Base-by-base conservation (phyloP, 53 echinoderm and acorn worm genomes). In the Paracentrotus lividus region DNA sequence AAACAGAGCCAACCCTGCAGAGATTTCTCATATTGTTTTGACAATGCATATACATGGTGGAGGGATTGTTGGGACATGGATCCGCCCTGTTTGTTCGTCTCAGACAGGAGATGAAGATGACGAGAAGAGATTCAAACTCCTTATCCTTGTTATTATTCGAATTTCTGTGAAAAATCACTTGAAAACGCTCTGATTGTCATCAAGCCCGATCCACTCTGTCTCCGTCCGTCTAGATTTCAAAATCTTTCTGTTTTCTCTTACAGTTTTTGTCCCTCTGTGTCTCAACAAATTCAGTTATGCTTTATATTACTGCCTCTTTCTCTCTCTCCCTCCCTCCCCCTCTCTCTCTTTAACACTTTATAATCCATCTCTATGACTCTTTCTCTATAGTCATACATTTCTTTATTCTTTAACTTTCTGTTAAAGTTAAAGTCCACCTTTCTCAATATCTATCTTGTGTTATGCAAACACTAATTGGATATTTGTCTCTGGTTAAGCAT, bases 1-100 rank as follows among this genome's bases (percentile, higher is more conserved):
- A 81, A 81, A 81, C 81, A 81, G 16, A 72, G n/a, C n/a, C 13
- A 18, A 38, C 40, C 72, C 72, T 34, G 69, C 40, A 72, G 72
- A 72, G 72, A 72, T 40, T 51, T 72, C 36, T 72, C 40, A 10
- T 18, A 72, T 72, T 72, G 40, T 72, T 72, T 72, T 72, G 18
- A 72, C 21, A 36, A 18, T 38, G 36, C 36, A 10, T 38, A 40
- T n/a, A 57, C 9, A 14, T 40, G 18, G 72, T 72, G 36, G 72
- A 38, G 72, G n/a, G 72, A 72, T 40, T 18, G 72, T 72, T 72
- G 72, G 72, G 36, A 16, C 15, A 27, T 36, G 40, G 72, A 72
- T 72, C 40, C 4, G 40, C 27, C 16, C 14, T 72, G 40, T 72
- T 72, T 72, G 72, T 72, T 72, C 40, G 72, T 32, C 33, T 72